Conservation (phyloP, 2,113 vertebrate species). For the Emberiza fucata region DNA sequence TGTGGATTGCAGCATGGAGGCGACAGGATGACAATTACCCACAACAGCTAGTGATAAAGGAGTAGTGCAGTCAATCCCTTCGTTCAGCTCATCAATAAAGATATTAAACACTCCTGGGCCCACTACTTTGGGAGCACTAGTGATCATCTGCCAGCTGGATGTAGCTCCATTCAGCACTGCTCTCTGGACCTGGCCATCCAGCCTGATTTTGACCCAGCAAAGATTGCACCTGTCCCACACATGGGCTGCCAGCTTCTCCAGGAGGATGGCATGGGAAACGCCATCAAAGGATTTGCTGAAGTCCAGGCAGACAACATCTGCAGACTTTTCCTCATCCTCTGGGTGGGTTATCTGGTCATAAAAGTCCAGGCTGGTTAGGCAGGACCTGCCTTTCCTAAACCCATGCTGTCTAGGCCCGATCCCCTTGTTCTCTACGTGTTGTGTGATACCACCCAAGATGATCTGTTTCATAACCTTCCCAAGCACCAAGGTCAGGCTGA, state of each 20-base stretch:
- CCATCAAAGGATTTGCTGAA: neutral
- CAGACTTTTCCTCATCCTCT: neutral
- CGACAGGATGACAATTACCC: neutral
- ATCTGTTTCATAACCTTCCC: neutral
- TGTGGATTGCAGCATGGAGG: neutral
- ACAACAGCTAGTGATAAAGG: neutral
- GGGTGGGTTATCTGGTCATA: neutral
- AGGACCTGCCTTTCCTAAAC: neutral
- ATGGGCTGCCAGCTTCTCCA: neutral
- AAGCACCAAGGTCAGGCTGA: neutral
- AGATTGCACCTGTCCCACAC: neutral
- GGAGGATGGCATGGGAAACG: neutral
- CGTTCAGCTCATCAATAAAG: rapidly evolving
- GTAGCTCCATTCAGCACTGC: neutral
- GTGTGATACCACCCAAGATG: neutral
- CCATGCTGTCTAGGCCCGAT: too few species aligned
- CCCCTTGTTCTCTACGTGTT: too few species aligned
- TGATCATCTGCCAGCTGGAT: neutral
- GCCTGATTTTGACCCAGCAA: neutral
- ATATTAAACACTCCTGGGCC: neutral
- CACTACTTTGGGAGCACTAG: too few species aligned
- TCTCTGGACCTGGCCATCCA: neutral
- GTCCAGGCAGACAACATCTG: neutral
- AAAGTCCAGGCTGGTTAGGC: neutral
- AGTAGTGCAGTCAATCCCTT: neutral